phyloP scores from a whole-genome alignment of 2,113 vertebrate genomes.

The Podarcis muralis region DNA sequence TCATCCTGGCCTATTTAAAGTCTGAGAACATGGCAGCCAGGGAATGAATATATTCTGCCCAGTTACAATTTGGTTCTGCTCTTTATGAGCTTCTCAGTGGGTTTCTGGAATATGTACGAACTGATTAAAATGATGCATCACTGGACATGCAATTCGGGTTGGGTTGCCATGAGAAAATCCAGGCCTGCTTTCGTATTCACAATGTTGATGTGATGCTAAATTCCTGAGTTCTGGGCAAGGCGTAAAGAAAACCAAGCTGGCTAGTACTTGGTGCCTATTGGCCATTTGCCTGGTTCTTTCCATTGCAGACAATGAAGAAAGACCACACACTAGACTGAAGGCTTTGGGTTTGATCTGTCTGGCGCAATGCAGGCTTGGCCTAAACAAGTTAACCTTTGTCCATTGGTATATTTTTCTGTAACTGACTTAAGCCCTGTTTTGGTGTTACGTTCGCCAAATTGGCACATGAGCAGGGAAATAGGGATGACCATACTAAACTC shows the following conservation, averaged over 20 bases:
- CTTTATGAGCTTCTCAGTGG: neutral
- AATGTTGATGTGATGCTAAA: neutral
- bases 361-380: conserved; percentile 2
- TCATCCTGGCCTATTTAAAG: neutral
- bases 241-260: conserved; percentile 39
- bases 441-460: too few relatives aligned
- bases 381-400: too few relatives aligned
- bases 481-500: too few relatives aligned
- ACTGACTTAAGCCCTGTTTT: neutral
- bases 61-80: conserved; percentile 22
- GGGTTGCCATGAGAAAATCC: conserved; percentile 37
- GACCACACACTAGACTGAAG: conserved; percentile 31
- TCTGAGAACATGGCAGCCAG: neutral
- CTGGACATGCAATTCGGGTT: conserved; percentile 8
- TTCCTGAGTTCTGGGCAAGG: conserved; percentile 45
- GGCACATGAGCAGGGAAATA: too few relatives aligned
- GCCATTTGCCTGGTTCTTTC: conserved; percentile 34
- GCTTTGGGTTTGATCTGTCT: conserved; percentile 41
- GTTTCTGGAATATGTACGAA: conserved; percentile 31
- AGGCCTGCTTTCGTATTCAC: neutral
- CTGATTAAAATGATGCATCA: conserved; percentile 14
- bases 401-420: too few relatives aligned
- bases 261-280: conserved; percentile 15
- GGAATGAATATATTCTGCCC: conserved; percentile 12
- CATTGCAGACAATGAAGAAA: conserved; percentile 27